A percentile compares a stretch with the other conserved stretches of the same genome.
Evolutionary conservation across 1,140 invertebrate species (phyloP).

Genomic region (Neodiprion fabricii): DNA sequence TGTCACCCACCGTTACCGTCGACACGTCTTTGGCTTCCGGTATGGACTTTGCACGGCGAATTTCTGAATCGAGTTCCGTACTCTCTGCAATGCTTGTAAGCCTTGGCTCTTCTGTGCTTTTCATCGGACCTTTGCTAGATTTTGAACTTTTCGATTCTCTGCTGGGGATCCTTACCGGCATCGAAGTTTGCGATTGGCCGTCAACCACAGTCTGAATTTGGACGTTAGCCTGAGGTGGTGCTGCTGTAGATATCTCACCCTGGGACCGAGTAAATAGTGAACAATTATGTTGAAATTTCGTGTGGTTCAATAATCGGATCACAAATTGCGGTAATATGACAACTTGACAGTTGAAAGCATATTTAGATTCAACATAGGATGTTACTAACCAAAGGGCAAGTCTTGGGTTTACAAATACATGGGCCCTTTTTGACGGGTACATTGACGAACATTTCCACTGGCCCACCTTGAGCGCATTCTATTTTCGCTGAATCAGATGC

Average conservation of each 20-base stretch:
- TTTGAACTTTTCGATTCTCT: conserved; percentile 3
- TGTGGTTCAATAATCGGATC: neutral
- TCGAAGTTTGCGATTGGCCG: neutral
- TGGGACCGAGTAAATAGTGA: neutral
- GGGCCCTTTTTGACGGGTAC: neutral
- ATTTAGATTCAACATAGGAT: neutral
- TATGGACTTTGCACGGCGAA: neutral
- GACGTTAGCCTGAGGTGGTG: neutral
- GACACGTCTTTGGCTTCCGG: conserved; percentile 23
- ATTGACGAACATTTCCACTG: neutral
- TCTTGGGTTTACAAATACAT: conserved; percentile 18
- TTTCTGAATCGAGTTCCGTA: conserved; percentile 8
- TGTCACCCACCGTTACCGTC: conserved; percentile 20
- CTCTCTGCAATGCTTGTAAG: conserved; percentile 9
- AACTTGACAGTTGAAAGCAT: neutral
- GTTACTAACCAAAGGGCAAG: conserved; percentile 20
- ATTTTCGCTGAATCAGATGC: neutral
- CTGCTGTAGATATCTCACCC: neutral
- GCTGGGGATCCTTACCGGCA: conserved; percentile 3
- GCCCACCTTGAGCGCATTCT: neutral
- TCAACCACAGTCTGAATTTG: neutral
- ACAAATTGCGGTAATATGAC: no score
- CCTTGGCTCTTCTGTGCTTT: conserved; percentile 8
- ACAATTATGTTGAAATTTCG: no score
- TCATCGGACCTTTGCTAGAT: neutral